Percentiles rank a stretch among this genome's conserved stretches.
Conservation (phyloP, 2,797 vertebrate genomes). For the Rhynchotus rufescens region DNA sequence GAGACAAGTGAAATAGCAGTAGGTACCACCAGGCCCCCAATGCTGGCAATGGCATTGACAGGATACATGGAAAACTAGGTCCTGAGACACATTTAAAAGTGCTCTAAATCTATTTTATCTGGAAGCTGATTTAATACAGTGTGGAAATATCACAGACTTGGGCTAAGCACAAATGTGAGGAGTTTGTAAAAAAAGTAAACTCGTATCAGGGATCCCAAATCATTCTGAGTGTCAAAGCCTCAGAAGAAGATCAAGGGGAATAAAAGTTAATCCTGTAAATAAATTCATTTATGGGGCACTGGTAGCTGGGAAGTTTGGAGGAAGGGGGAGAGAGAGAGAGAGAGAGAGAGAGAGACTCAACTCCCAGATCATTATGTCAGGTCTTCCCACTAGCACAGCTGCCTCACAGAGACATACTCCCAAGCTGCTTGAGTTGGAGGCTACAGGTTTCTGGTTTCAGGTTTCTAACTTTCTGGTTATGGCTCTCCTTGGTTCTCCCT, state of each 20-base stretch:
- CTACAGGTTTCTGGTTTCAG: too few species aligned
- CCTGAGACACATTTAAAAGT: background rate
- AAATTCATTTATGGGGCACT: background rate
- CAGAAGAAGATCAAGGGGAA: background rate
- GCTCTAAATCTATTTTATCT: constrained; percentile 6
- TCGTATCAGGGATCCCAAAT: background rate
- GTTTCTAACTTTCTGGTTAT: background rate
- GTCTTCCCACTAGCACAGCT: background rate
- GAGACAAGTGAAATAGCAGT: background rate
- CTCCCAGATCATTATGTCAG: fast-evolving
- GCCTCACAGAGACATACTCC: background rate
- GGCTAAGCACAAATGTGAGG: background rate
- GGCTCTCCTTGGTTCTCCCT: background rate
- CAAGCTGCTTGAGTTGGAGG: background rate
- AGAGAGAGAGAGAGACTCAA: background rate
- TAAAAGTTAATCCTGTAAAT: background rate
- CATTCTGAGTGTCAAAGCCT: background rate
- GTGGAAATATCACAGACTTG: background rate
- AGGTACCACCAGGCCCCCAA: background rate
- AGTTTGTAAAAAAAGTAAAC: background rate
- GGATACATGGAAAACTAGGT: background rate
- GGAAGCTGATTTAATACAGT: background rate
- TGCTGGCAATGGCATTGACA: background rate
- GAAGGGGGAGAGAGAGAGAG: background rate
- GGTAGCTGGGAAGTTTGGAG: background rate